A percentile compares a stretch with the other conserved stretches of the same genome.
Evolutionary conservation across 2,113 vertebrate genomes (phyloP).

Genomic region (Ictalurus furcatus): DNA sequence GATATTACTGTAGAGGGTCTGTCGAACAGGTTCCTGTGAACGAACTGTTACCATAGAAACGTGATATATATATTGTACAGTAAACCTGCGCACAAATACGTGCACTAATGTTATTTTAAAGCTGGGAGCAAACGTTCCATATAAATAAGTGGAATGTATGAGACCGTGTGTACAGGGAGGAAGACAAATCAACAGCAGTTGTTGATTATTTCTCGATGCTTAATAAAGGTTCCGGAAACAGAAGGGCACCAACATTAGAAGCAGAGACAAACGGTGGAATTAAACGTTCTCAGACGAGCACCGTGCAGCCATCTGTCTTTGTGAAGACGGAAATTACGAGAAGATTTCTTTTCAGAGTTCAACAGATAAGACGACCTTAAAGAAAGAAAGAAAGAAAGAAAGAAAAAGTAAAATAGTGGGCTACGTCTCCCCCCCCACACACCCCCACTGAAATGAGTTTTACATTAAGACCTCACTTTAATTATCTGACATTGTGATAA

Average conservation of each 20-base stretch:
- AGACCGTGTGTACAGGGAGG: neutral
- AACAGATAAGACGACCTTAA: constrained; percentile 11
- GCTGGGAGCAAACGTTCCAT: neutral
- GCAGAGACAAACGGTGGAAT: neutral
- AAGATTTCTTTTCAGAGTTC: neutral
- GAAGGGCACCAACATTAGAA: neutral
- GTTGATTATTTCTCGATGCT: neutral
- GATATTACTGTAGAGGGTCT: too few relatives aligned
- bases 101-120: too few relatives aligned
- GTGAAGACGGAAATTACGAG: neutral
- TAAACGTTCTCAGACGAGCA: neutral
- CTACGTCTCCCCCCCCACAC: too few relatives aligned
- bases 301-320: neutral
- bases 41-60: too few relatives aligned
- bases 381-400: too few relatives aligned
- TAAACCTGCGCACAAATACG: too few relatives aligned
- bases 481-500: constrained; percentile 17
- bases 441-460: neutral
- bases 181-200: neutral
- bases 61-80: too few relatives aligned
- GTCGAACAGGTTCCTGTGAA: too few relatives aligned
- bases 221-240: neutral
- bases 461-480: neutral
- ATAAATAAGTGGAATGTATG: neutral
- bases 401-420: neutral